A percentile compares a stretch with the other conserved stretches of the same genome.
These are phyloP conservation scores for Alviniconcha marisindica DNA, from an alignment of 1,140 invertebrate species.

Conservation along the genomic window DNA sequence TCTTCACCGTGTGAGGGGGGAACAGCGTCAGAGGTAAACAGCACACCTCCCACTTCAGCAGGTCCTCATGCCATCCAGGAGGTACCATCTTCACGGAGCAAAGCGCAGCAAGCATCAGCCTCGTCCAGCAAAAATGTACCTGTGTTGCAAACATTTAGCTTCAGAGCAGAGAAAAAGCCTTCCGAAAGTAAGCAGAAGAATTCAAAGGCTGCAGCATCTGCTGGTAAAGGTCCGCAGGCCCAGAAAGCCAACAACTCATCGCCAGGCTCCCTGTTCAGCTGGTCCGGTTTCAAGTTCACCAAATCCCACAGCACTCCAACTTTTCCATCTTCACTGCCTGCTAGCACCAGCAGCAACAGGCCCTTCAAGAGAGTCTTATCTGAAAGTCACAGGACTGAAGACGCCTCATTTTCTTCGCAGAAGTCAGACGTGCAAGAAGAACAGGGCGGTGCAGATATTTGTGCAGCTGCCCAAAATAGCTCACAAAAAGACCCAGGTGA, in stretches of 20 bases:
- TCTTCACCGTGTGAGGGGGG: neutral
- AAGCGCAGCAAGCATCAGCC: neutral
- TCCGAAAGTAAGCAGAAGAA: neutral
- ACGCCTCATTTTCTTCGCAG: neutral
- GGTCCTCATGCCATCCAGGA: neutral
- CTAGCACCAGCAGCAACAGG: neutral
- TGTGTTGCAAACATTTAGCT: neutral
- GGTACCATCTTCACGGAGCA: neutral
- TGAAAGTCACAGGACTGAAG: neutral
- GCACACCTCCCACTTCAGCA: neutral
- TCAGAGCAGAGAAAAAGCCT: neutral
- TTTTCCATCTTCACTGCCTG: neutral
- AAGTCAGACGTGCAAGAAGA: neutral
- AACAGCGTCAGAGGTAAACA: neutral
- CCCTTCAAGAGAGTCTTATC: neutral
- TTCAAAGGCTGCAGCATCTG: neutral
- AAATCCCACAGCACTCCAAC: slow-evolving; percentile 15
- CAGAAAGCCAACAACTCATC: neutral
- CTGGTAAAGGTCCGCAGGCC: neutral
- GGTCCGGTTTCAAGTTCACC: slow-evolving; percentile 33
- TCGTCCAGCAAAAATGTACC: neutral
- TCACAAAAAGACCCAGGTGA: neutral
- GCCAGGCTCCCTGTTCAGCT: slow-evolving; percentile 28
- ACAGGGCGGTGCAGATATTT: too few relatives aligned
- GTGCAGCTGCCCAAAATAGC: too few relatives aligned